Evolutionary conservation across 1,140 invertebrate species (phyloP), one percentile per base, ranked within the genome.

Genomic region (Neuroterus valhalla): DNA sequence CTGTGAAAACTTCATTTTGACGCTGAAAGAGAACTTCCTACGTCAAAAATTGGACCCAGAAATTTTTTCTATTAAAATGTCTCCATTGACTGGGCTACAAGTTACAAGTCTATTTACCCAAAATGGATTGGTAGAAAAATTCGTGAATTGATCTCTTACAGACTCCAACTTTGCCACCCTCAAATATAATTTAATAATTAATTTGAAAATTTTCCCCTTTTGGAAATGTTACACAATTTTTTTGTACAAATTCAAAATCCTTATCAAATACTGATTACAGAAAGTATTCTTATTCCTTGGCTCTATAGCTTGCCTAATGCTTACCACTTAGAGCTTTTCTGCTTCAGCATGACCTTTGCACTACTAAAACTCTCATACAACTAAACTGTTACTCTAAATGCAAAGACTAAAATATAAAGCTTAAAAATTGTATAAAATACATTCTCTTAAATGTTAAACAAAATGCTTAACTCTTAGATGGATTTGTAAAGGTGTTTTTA

Each of bases 401-500:
- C 45, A 70, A 70, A 19, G 17, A 19, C 4, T 17, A 45, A 70
- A 70, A n/a, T 26, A 26, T 31, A 62, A 62, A 4, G 31, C 52
- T 26, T 62, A 12, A 62, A 62, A 62, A 2, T 26, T 15, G 5
- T 31, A 26, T 31, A 10, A 3, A 31, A 11, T n/a, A n/a, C 15
- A 6, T 62, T n/a, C 26, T 69, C 17, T n/a, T 31, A 17, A n/a
- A 50, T n/a, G 6, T 38, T 6, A 50, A 15, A 50, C 0, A 3
- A 48, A 70, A 70, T 68, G 14, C 2, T 26, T 23, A 70, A 44
- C 45, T 50, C 26, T 0, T 26, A 48, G 45, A 70, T 70, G 45
- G 23, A 70, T 45, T 46, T 38, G 44, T 44, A 44, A 21, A 66
- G 6, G 21, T 31, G 71, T 66, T 73, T 73, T 62, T 50, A 31